A percentile compares a stretch with the other conserved stretches of the same genome.
These are phyloP conservation scores for Cyrtorhinus lividipennis DNA, from an alignment of 1,140 invertebrate species.

Conservation along the genomic window DNA sequence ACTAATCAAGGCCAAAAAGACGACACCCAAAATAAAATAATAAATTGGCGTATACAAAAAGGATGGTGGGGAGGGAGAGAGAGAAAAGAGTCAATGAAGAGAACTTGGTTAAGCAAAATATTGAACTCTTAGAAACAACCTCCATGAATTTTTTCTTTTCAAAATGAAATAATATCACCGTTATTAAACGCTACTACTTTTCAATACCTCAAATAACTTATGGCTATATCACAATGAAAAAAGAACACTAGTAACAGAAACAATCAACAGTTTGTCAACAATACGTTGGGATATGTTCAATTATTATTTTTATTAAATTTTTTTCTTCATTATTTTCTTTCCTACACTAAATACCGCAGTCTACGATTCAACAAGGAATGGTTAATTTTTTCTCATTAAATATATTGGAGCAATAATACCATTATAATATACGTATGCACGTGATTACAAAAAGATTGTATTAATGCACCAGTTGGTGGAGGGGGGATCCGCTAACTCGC, in stretches of 20 bases:
- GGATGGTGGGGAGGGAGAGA: slow-evolving; percentile 4
- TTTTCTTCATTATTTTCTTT: no score
- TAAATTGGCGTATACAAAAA: slow-evolving; percentile 19
- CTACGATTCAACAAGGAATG: slow-evolving; percentile 21
- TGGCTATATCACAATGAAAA: slow-evolving; percentile 25
- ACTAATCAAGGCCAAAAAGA: slow-evolving; percentile 7
- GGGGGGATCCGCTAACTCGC: not conserved
- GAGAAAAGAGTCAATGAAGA: slow-evolving; percentile 7
- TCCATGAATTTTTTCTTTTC: not conserved
- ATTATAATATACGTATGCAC: no score
- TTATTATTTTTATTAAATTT: slow-evolving; percentile 15
- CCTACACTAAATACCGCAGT: slow-evolving; percentile 16
- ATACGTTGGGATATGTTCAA: slow-evolving; percentile 22
- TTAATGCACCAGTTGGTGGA: not conserved
- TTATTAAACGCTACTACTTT: slow-evolving; percentile 16
- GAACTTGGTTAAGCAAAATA: not conserved
- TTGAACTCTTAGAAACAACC: not conserved
- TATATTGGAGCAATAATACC: no score
- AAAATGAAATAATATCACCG: slow-evolving; percentile 4
- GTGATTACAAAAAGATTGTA: slow-evolving; percentile 10
- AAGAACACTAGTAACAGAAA: slow-evolving; percentile 21
- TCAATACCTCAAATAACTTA: slow-evolving; percentile 25
- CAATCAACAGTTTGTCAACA: slow-evolving; percentile 22
- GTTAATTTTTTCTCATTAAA: slow-evolving; percentile 12
- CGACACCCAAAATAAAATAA: slow-evolving; percentile 5